Base-by-base conservation (phyloP, 2,888 invertebrate genomes). In the Lasioglossum morio region DNA sequence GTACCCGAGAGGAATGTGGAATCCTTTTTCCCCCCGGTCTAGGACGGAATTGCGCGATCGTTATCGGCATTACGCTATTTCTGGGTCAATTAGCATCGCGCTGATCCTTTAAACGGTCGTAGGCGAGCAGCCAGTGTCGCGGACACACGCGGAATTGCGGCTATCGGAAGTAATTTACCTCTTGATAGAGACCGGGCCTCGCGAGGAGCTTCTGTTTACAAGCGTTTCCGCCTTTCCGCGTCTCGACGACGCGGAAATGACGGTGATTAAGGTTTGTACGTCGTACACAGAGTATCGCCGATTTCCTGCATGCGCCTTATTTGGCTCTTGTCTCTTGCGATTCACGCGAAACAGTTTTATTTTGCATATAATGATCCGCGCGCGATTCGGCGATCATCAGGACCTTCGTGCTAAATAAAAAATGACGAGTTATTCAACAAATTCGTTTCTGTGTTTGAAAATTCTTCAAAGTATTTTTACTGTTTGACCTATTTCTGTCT, bases 61-160 rank as follows among this genome's bases (percentile, higher is more conserved):
- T 93, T 92, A 91, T 92, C 91, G 89, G 88, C 87, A 87, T 90
- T 89, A 89, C 82, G 88, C 90, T 91, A 90, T 92, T 92, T 92
- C 90, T 92, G 89, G 90, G 89, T 88, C 91, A 88, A 88, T 91
- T 91, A 91, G 87, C 87, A 87, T 87, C 84, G 76, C 82, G 76
- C 46, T 82, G 90, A 90, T 89, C 90, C 86, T 90, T 90, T 88
- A 82, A 88, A 78, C 80, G 87, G 43, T 46, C 79, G 81, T 82
- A 70, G 75, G 69, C 88, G 77, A 82, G 72, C 37, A 46, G 66
- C 63, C 73, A 76, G 72, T 40, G 70, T 69, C 76, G 73, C 72
- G 57, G 57, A 69, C n/a, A 66, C 70, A 81, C 88, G 84, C 27
- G 80, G 81, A 78, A 82, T 77, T 60, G 73, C 82, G 53, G 23